phyloP scores from a whole-genome alignment of 64 coral and sea anemone species.

The Montipora efflorescens region DNA sequence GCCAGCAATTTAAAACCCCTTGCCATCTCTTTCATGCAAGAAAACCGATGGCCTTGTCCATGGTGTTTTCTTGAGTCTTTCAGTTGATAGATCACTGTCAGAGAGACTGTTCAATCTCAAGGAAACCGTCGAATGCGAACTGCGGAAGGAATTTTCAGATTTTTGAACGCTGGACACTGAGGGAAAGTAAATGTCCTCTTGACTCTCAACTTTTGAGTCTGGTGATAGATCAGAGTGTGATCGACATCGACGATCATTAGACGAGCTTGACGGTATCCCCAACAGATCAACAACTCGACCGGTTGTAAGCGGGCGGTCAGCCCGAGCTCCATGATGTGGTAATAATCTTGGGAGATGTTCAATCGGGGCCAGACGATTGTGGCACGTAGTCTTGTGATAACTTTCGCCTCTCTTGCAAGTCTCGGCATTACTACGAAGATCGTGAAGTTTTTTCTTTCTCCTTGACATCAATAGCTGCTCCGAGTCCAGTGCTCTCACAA shows the following conservation, averaged over 20 bases:
- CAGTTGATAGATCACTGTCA: neutral
- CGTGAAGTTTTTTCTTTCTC: slow-evolving; percentile 8
- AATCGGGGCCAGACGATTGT: neutral
- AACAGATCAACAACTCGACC: neutral
- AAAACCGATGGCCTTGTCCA: neutral
- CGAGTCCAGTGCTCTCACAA: neutral
- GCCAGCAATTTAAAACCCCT: neutral
- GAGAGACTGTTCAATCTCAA: neutral
- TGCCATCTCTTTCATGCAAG: neutral
- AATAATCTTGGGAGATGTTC: slow-evolving; percentile 13
- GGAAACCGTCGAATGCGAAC: neutral
- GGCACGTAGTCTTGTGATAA: neutral
- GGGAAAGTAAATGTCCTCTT: neutral
- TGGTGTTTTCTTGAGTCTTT: neutral
- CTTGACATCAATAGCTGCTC: slow-evolving; percentile 28
- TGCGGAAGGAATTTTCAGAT: neutral
- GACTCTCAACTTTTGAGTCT: neutral
- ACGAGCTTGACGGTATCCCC: neutral
- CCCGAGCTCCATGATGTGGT: neutral
- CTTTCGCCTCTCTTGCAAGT: neutral
- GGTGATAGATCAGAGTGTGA: slow-evolving; percentile 7
- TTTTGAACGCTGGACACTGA: neutral
- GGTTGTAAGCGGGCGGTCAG: neutral
- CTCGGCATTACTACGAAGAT: neutral
- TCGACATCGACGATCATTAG: neutral